These are phyloP conservation scores for Anas platyrhynchos DNA, from an alignment of 2,113 vertebrate species.

Conservation along the genomic window DNA sequence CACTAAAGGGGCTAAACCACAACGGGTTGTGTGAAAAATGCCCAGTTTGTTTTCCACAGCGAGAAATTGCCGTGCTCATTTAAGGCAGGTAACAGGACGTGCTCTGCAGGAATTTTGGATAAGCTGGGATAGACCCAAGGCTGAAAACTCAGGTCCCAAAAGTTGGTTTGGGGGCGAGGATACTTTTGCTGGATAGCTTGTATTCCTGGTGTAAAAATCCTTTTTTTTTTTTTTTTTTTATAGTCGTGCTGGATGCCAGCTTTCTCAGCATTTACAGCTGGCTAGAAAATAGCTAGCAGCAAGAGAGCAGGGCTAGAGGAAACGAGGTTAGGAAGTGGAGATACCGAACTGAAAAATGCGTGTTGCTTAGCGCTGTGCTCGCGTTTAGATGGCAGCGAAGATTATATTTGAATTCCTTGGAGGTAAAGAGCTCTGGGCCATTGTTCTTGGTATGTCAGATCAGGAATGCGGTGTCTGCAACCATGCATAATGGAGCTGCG, in stretches of 20 bases:
- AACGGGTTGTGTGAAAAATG: neutral
- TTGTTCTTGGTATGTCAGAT: constrained; percentile 14
- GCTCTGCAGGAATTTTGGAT: neutral
- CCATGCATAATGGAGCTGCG: neutral
- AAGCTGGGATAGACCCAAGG: neutral
- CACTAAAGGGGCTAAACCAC: neutral
- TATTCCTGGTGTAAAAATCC: neutral
- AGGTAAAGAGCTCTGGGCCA: constrained; percentile 17
- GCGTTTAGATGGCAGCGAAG: neutral
- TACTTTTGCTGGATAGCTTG: neutral
- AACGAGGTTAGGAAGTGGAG: neutral
- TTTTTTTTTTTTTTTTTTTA: neutral
- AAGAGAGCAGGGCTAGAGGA: neutral
- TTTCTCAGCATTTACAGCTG: neutral
- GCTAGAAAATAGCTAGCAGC: neutral
- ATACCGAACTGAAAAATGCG: neutral
- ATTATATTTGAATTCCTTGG: neutral
- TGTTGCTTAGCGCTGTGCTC: neutral
- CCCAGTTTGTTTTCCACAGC: neutral
- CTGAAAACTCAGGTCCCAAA: neutral
- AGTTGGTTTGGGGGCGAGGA: neutral
- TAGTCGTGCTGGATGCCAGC: neutral
- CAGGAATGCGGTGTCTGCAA: constrained; percentile 25
- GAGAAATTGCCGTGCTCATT: neutral
- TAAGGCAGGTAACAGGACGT: neutral